These are phyloP conservation scores for Ornithoptera alexandrae DNA, from an alignment of 2,888 invertebrate species.

Conservation along the genomic window DNA sequence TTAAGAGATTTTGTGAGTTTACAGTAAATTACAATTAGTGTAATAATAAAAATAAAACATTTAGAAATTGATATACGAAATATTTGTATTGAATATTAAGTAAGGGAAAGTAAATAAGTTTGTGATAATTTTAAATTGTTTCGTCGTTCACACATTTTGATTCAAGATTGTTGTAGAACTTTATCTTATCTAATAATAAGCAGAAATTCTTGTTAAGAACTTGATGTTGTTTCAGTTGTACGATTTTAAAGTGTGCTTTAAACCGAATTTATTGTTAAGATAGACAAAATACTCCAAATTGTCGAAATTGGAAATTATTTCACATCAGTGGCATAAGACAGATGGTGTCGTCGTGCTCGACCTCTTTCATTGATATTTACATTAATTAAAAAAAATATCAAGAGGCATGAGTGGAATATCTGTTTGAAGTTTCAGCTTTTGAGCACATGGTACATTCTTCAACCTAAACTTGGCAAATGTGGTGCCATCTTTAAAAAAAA, in stretches of 20 bases:
- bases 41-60: constrained; percentile 7
- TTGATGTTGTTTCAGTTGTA: background rate
- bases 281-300: background rate
- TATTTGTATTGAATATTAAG: no score
- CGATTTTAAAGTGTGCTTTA: background rate
- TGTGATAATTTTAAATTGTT: background rate
- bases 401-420: background rate
- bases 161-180: background rate
- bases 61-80: background rate
- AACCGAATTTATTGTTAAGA: background rate
- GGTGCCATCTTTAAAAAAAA: no score
- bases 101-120: background rate
- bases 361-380: background rate
- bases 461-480: no score
- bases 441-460: no score
- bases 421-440: no score
- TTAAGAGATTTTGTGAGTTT: background rate
- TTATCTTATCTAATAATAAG: background rate
- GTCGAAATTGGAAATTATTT: background rate
- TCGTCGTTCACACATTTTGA: no score
- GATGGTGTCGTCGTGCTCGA: background rate
- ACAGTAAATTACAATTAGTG: background rate
- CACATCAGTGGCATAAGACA: background rate
- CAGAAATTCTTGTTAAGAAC: background rate
- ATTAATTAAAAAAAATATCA: background rate